Evolutionary conservation across 2,888 invertebrate species (phyloP).

Genomic region (Tupiocoris notatus): DNA sequence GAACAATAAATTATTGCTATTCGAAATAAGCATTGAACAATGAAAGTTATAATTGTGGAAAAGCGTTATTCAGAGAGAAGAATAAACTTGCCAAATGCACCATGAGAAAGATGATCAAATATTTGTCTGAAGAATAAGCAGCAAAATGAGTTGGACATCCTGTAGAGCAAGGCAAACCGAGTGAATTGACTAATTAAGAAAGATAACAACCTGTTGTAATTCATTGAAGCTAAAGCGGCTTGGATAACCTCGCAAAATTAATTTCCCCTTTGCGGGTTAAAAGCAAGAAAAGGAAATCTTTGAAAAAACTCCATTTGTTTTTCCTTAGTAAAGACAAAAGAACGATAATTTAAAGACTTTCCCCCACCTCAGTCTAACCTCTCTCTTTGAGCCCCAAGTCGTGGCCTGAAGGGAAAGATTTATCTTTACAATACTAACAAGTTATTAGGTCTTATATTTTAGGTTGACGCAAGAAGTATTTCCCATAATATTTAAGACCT

Average conservation of each 20-base stretch:
- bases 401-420: neutral
- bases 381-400: too few relatives aligned
- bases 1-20: too few relatives aligned
- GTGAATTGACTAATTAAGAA: conserved; percentile 1
- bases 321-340: neutral
- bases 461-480: neutral
- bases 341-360: neutral
- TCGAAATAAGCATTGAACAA: too few relatives aligned
- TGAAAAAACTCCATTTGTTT: neutral
- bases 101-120: too few relatives aligned
- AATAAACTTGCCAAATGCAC: too few relatives aligned
- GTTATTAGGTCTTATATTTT: neutral
- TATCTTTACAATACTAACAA: neutral
- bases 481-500: neutral
- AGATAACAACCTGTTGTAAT: conserved; percentile 17
- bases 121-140: too few relatives aligned
- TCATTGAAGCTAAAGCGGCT: neutral
- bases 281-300: neutral
- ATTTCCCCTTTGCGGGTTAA: neutral
- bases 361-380: neutral
- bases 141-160: too few relatives aligned
- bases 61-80: too few relatives aligned
- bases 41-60: too few relatives aligned
- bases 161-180: too few relatives aligned
- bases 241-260: neutral